These are phyloP conservation scores for Pantherophis guttatus DNA, from an alignment of 2,113 vertebrate genomes.

Conservation along the genomic window DNA sequence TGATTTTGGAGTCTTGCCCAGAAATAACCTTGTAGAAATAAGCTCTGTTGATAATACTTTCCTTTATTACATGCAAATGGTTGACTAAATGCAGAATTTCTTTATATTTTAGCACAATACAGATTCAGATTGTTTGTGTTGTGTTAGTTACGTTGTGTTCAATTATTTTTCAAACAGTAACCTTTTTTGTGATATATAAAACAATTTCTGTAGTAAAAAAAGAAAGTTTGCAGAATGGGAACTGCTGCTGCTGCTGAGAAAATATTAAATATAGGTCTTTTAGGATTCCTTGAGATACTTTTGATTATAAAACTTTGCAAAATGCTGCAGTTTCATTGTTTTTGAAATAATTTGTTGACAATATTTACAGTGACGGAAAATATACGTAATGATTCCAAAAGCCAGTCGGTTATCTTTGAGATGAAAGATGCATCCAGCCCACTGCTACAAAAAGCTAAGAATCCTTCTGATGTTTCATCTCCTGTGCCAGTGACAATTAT, in stretches of 20 bases:
- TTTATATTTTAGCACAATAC: not conserved
- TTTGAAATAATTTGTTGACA: slow-evolving; percentile 12
- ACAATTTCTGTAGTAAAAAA: not conserved
- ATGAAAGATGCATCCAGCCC: not conserved
- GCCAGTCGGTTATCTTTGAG: slow-evolving; percentile 51
- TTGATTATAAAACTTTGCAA: not conserved
- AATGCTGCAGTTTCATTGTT: not conserved
- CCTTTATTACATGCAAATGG: not conserved
- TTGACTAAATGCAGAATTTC: not conserved
- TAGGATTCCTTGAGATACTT: not conserved
- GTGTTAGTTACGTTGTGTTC: not conserved
- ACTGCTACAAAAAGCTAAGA: slow-evolving; percentile 16
- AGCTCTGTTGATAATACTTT: not conserved
- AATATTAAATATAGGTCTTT: not conserved
- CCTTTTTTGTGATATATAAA: not conserved
- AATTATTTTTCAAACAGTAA: not conserved
- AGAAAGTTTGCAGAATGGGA: not conserved
- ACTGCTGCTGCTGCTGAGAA: not conserved
- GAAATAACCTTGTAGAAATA: not conserved
- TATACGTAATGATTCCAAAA: slow-evolving; percentile 33
- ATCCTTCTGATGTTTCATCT: slow-evolving; percentile 61
- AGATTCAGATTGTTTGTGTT: not conserved
- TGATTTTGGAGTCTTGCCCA: not conserved
- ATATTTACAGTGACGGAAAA: slow-evolving; percentile 65
- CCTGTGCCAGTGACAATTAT: slow-evolving; percentile 90